These are phyloP conservation scores for Chaetorhynchus papuensis DNA, from an alignment of 2,113 vertebrate genomes.

Conservation along the genomic window DNA sequence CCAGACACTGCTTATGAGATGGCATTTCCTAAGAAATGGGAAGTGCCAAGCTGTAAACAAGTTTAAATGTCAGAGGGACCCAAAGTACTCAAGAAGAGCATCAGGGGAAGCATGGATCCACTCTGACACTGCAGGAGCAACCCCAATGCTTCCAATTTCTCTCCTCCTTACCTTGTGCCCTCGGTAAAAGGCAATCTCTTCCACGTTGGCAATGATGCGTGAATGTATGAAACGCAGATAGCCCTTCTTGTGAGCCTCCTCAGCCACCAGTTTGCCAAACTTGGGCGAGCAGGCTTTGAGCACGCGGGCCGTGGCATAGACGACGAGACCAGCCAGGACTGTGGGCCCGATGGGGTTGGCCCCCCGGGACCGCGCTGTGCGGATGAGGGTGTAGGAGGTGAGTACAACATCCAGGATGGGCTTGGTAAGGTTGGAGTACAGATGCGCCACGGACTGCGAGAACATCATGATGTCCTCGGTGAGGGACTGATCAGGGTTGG, in stretches of 20 bases:
- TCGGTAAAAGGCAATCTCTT: constrained; percentile 97
- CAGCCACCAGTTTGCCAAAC: constrained; percentile 94
- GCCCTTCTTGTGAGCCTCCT: constrained; percentile 94
- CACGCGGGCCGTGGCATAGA: constrained; percentile 90
- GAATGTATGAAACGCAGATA: constrained; percentile 95
- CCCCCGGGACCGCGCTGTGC: constrained; percentile 85
- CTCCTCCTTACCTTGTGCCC: constrained; percentile 90
- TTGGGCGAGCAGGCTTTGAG: constrained; percentile 91
- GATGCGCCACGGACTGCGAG: constrained; percentile 92
- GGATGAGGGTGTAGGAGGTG: constrained; percentile 94
- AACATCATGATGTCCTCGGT: constrained; percentile 97
- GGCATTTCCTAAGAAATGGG: constrained; percentile 4
- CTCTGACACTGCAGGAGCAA: background rate
- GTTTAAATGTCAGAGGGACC: background rate
- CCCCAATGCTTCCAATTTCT: background rate
- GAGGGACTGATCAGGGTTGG: constrained; percentile 96
- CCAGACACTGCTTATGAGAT: background rate
- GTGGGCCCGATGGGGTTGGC: constrained; percentile 91
- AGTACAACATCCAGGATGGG: constrained; percentile 94
- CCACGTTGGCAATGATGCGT: constrained; percentile 94
- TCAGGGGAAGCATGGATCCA: fast-evolving
- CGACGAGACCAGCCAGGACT: constrained; percentile 88
- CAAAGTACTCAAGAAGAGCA: background rate
- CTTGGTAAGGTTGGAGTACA: constrained; percentile 98
- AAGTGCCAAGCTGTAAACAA: background rate